Evolutionary conservation across 2,888 invertebrate species (phyloP).

Genomic region (Scaptomyza flava): DNA sequence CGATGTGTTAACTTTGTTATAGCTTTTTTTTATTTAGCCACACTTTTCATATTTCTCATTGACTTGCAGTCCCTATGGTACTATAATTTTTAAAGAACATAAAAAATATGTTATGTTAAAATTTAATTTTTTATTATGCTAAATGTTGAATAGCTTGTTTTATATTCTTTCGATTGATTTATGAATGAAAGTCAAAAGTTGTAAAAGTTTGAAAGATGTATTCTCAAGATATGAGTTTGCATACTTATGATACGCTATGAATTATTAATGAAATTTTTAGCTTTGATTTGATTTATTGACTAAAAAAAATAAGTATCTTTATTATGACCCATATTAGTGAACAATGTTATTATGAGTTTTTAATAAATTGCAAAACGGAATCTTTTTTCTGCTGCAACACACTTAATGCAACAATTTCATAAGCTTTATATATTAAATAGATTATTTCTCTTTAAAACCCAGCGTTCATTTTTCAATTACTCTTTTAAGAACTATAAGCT

Average conservation of each 20-base stretch:
- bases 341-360: background rate
- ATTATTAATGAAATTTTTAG: slow-evolving; percentile 14
- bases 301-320: slow-evolving; percentile 2
- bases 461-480: slow-evolving; percentile 30
- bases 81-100: slow-evolving; percentile 26
- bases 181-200: slow-evolving; percentile 12
- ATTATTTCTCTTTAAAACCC: slow-evolving; percentile 17
- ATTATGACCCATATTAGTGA: background rate
- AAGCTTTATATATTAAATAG: slow-evolving; percentile 17
- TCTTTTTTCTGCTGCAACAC: background rate
- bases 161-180: slow-evolving; percentile 39
- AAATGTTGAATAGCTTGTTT: slow-evolving; percentile 23
- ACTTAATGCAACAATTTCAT: background rate
- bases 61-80: slow-evolving; percentile 34
- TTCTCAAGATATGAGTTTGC: slow-evolving; percentile 31
- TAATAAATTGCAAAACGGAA: background rate
- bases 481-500: slow-evolving; percentile 23
- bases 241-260: slow-evolving; percentile 5
- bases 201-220: slow-evolving; percentile 17
- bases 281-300: slow-evolving; percentile 42
- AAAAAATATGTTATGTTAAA: slow-evolving; percentile 25
- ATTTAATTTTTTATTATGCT: slow-evolving; percentile 6
- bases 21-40: slow-evolving; percentile 23
- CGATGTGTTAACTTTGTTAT: slow-evolving; percentile 23
- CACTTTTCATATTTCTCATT: slow-evolving; percentile 26